A percentile compares a stretch with the other conserved stretches of the same genome.
Conservation (phyloP, 1,140 invertebrate species). For the Carcinoscorpius rotundicauda region DNA sequence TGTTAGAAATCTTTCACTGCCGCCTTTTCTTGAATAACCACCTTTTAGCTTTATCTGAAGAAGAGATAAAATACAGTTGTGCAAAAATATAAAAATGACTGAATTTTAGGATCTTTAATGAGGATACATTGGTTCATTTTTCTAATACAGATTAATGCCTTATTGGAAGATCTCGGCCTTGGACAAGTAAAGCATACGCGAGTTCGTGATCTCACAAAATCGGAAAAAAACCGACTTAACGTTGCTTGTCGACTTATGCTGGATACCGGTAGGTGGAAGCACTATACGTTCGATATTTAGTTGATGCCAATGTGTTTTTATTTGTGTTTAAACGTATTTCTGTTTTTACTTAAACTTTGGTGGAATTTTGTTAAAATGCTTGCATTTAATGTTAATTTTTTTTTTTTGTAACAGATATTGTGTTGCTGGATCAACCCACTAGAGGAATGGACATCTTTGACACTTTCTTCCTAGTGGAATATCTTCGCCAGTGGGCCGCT, state of each 20-base stretch:
- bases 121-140: slow-evolving; percentile 6
- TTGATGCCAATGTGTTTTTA: no score
- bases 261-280: slow-evolving; percentile 32
- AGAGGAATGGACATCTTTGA: slow-evolving; percentile 92
- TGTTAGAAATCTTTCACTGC: no score
- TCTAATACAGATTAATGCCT: slow-evolving; percentile 53
- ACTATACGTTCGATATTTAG: no score
- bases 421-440: slow-evolving; percentile 77
- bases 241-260: slow-evolving; percentile 75
- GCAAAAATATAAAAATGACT: no score
- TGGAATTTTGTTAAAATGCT: no score
- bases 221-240: slow-evolving; percentile 68
- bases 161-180: slow-evolving; percentile 79
- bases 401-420: slow-evolving; percentile 44
- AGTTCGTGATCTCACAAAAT: slow-evolving; percentile 63
- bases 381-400: no score
- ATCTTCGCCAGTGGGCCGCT: slow-evolving; percentile 80
- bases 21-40: no score
- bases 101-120: no score
- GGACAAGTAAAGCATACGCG: slow-evolving; percentile 66
- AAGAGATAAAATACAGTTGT: no score
- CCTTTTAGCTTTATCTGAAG: no score
- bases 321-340: no score
- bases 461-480: slow-evolving; percentile 87
- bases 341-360: no score